Percentiles rank a stretch among this genome's conserved stretches.
Evolutionary conservation across 1,140 invertebrate genomes (phyloP).

Genomic region (Tetramorium alpestre): DNA sequence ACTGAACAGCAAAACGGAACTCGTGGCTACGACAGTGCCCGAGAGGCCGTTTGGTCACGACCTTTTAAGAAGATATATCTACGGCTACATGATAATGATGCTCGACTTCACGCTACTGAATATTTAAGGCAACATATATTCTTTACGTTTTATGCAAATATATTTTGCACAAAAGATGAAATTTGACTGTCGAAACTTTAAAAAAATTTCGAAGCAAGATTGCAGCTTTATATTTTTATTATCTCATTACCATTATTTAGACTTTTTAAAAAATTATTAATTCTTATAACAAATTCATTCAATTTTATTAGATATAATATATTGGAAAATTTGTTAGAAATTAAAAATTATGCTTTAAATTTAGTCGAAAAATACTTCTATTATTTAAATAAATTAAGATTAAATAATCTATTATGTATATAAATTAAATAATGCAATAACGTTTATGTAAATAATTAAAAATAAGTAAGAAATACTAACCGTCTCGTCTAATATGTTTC

Average conservation of each 20-base stretch:
- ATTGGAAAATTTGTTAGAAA: background rate
- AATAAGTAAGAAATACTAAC: constrained; percentile 69
- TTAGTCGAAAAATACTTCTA: background rate
- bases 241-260: background rate
- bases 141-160: background rate
- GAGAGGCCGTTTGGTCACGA: constrained; percentile 65
- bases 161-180: background rate
- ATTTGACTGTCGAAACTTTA: background rate
- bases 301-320: background rate
- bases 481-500: constrained; percentile 79
- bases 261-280: background rate
- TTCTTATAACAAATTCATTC: background rate
- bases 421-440: background rate
- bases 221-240: constrained; percentile 3
- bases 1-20: constrained; percentile 10
- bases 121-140: constrained; percentile 24
- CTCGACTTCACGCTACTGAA: constrained; percentile 27
- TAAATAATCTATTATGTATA: constrained; percentile 7
- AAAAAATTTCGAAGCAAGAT: background rate
- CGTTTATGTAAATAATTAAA: background rate
- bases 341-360: background rate
- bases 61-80: constrained; percentile 72
- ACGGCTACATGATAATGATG: constrained; percentile 58
- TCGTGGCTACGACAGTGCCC: constrained; percentile 72
- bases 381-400: background rate